These are phyloP conservation scores for Diploptera punctata DNA, from an alignment of 2,888 invertebrate species.

Conservation along the genomic window DNA sequence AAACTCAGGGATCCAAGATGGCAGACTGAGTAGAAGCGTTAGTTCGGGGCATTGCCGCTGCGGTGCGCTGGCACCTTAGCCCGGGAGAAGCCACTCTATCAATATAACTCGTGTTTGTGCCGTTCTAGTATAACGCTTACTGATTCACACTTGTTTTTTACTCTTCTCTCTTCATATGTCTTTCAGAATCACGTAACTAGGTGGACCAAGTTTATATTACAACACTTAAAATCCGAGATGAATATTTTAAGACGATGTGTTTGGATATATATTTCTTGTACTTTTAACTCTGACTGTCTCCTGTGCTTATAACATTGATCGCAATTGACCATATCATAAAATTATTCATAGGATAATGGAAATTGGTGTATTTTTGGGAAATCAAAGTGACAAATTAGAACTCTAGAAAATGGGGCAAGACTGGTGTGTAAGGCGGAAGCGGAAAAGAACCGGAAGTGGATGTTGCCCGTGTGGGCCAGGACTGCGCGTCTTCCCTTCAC, in stretches of 20 bases:
- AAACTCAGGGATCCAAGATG: slow-evolving; percentile 35
- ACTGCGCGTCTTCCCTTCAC: slow-evolving; percentile 42
- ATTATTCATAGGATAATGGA: background rate
- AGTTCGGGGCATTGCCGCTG: slow-evolving; percentile 38
- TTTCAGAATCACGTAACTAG: background rate
- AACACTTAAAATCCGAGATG: background rate
- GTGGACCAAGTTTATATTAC: background rate
- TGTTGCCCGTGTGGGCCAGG: slow-evolving; percentile 41
- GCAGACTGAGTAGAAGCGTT: slow-evolving; percentile 22
- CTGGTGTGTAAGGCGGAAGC: slow-evolving; percentile 72
- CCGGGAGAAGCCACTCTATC: slow-evolving; percentile 27
- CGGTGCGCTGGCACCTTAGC: slow-evolving; percentile 25
- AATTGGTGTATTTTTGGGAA: slow-evolving; percentile 2
- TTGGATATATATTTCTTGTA: background rate
- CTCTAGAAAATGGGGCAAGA: slow-evolving; percentile 71
- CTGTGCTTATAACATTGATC: background rate
- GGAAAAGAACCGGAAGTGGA: slow-evolving; percentile 67
- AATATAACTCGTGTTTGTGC: slow-evolving; percentile 20
- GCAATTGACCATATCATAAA: background rate
- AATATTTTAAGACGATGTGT: background rate
- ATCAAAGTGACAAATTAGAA: background rate
- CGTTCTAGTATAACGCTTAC: background rate
- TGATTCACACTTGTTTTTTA: background rate
- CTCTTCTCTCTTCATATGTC: background rate
- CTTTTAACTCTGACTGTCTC: background rate